phyloP scores from a whole-genome alignment of 2,888 invertebrate genomes.

The Xestia sexstrigata region DNA sequence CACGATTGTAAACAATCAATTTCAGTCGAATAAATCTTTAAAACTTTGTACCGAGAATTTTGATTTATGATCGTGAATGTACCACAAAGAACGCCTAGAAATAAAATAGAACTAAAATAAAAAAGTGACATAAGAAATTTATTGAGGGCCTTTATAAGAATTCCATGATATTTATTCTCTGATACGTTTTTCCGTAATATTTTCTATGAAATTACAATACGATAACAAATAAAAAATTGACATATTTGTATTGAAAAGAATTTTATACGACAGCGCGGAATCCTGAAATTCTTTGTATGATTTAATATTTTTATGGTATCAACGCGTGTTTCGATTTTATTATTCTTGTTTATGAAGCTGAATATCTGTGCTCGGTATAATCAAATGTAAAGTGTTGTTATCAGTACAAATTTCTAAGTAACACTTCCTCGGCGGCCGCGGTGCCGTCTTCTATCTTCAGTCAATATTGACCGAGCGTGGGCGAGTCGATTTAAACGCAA shows the following conservation, averaged over 20 bases:
- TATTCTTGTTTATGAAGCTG: slow-evolving; percentile 58
- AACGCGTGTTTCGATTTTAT: slow-evolving; percentile 54
- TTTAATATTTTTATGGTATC: slow-evolving; percentile 38
- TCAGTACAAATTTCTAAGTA: slow-evolving; percentile 87
- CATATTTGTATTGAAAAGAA: slow-evolving; percentile 48
- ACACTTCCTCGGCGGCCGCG: slow-evolving; percentile 80
- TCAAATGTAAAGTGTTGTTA: slow-evolving; percentile 81
- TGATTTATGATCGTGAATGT: slow-evolving; percentile 66
- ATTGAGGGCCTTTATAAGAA: slow-evolving; percentile 29
- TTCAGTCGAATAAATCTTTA: slow-evolving; percentile 76
- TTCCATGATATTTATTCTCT: slow-evolving; percentile 37
- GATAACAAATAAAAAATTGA: slow-evolving; percentile 26
- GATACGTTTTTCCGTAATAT: slow-evolving; percentile 25
- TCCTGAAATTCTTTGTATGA: slow-evolving; percentile 26
- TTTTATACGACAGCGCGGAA: slow-evolving; percentile 29
- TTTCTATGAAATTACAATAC: slow-evolving; percentile 41
- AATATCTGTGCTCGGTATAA: slow-evolving; percentile 66
- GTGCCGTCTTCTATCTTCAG: slow-evolving; percentile 79
- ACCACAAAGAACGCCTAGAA: slow-evolving; percentile 52
- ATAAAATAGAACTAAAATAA: slow-evolving; percentile 37
- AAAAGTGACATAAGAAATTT: slow-evolving; percentile 46
- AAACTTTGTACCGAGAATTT: slow-evolving; percentile 69
- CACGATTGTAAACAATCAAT: slow-evolving; percentile 75
- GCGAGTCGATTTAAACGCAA: slow-evolving; percentile 84
- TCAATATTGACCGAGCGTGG: slow-evolving; percentile 89